These are phyloP conservation scores for Varanus salvator DNA, from an alignment of 2,113 vertebrate species.

Conservation along the genomic window DNA sequence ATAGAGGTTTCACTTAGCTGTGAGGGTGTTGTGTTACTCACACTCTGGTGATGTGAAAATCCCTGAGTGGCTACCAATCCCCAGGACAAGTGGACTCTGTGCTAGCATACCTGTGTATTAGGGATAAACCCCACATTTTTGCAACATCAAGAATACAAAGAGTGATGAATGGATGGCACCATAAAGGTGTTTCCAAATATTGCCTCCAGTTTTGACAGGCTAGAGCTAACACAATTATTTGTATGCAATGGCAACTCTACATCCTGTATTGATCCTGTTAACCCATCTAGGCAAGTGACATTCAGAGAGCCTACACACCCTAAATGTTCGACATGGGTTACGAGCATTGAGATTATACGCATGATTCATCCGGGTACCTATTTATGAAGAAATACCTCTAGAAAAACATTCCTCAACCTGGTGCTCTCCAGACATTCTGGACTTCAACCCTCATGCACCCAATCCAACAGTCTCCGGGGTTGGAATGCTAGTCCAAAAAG, in stretches of 20 bases:
- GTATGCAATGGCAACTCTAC: not conserved
- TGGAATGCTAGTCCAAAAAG: too few species aligned
- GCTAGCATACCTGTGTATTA: not conserved
- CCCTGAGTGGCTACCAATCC: too few species aligned
- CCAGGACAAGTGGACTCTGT: not conserved
- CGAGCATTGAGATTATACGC: not conserved
- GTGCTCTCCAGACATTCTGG: too few species aligned
- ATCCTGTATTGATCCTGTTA: not conserved
- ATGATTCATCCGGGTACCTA: not conserved
- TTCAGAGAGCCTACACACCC: not conserved
- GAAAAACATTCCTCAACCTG: too few species aligned
- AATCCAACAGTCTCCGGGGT: too few species aligned
- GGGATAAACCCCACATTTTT: not conserved
- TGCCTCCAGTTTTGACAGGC: not conserved
- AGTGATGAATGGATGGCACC: not conserved
- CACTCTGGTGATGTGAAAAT: too few species aligned
- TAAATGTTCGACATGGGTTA: not conserved
- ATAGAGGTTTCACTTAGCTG: too few species aligned
- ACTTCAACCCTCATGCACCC: too few species aligned
- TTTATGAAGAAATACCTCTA: not conserved
- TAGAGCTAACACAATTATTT: not conserved
- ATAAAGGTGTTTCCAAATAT: not conserved
- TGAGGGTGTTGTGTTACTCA: too few species aligned
- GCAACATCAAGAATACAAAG: not conserved
- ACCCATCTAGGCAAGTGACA: not conserved